Percentiles rank a stretch among this genome's conserved stretches.
Conservation (phyloP, 2,888 invertebrate genomes). For the Barypeithes pellucidus region DNA sequence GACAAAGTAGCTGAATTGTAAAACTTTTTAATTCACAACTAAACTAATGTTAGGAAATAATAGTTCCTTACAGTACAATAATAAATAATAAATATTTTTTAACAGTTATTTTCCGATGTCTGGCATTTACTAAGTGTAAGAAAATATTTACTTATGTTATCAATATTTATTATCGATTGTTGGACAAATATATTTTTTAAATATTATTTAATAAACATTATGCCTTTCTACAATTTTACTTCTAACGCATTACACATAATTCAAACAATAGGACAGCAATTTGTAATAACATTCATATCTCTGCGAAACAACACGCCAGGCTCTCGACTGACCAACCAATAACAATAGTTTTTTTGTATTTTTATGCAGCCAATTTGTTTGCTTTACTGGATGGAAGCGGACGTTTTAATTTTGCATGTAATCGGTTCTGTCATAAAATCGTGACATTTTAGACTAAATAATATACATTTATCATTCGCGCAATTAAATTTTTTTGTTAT, state of each 20-base stretch:
- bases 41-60: no score
- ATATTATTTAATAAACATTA: no score
- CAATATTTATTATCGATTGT: no score
- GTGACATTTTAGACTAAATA: not conserved
- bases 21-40: no score
- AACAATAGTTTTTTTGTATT: conserved; percentile 22
- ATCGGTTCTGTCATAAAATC: conserved; percentile 5
- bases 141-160: no score
- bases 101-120: no score
- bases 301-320: conserved; percentile 12
- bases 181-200: no score
- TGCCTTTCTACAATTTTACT: no score
- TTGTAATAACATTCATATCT: conserved; percentile 23
- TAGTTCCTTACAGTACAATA: no score
- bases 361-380: conserved; percentile 29
- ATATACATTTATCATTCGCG: not conserved
- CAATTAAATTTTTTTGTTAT: not conserved
- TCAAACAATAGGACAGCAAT: conserved; percentile 32
- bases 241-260: not conserved
- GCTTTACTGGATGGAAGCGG: conserved; percentile 6
- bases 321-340: conserved; percentile 13
- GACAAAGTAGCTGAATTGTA: no score
- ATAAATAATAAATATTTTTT: no score
- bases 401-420: conserved; percentile 18
- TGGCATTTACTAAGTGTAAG: no score